Base-by-base conservation (phyloP, 1,140 invertebrate species). In the Mycetomoellerius zeteki region DNA sequence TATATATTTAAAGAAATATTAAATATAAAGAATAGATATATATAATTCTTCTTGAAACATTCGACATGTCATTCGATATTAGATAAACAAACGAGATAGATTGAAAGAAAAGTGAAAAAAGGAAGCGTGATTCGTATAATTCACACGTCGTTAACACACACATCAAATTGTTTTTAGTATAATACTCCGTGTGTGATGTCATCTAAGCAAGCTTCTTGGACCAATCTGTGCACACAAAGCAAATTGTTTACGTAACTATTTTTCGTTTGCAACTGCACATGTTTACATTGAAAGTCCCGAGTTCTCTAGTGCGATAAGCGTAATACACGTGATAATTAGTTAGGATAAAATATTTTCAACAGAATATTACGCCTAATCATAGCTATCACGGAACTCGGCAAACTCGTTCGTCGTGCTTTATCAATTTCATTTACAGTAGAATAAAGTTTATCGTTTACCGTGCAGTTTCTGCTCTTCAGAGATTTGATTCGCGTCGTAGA, bases 281-380 rank as follows among this genome's bases (percentile, higher is more conserved):
- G 6, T 72, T 82, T 73, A 60, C 67, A 73, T 73, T 73, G 69
- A 75, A 84, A 84, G 54, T 73, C 67, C 8, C 69, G 56, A 84
- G 80, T 73, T 60, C 80, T 60, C 69, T 75, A 52, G 54, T 50
- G 56, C 6, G 37, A 84, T 50, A 73, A 14, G 54, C 64, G 77
- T 56, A 58, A n/a, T 30, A 6, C 21, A 43, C 5, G 54, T 30
- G 80, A 47, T 72, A 82, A 82, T 30, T 47, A n/a, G 7, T 75
- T 84, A 5, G 37, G 27, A 84, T 62, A 84, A 84, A 56, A 62
- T 62, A 33, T 62, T 84, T 37, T 10, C 47, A 27, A 54, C 14
- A 24, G 21, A 47, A 16, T 16, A 50, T 43, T 75, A 24, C 3
- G 16, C 14, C 30, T 75, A 62, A n/a, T 82, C 21, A 30, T 12